Percentiles rank a stretch among this genome's conserved stretches.
Conservation (phyloP, 2,797 vertebrate species). For the Halcyon smyrnensis region DNA sequence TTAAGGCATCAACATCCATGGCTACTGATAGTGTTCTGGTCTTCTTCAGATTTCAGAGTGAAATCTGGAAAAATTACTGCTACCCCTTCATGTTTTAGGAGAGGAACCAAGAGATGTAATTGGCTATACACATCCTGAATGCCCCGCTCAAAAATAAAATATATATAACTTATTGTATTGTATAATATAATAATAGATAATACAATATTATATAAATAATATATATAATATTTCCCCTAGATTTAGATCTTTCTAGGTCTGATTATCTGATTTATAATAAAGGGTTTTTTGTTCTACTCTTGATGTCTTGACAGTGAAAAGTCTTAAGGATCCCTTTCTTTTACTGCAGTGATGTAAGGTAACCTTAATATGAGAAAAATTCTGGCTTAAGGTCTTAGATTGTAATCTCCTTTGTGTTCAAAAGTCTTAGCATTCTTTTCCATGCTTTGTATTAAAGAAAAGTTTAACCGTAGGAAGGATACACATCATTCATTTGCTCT, state of each 20-base stretch:
- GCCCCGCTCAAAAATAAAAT: neutral
- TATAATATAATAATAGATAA: neutral
- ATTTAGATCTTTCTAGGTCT: neutral
- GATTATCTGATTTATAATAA: neutral
- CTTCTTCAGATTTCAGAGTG: neutral
- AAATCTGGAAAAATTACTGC: neutral
- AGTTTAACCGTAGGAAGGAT: neutral
- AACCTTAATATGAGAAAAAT: neutral
- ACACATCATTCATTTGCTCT: neutral
- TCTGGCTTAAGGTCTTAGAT: constrained; percentile 17
- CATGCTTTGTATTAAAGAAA: constrained; percentile 18
- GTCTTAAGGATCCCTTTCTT: neutral
- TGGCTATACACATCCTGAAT: neutral
- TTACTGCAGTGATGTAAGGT: neutral
- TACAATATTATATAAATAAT: neutral
- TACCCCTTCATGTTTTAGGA: neutral
- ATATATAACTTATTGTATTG: neutral
- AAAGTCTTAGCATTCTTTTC: constrained; percentile 1
- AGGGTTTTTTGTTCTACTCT: neutral
- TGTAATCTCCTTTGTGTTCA: neutral
- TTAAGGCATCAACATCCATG: neutral
- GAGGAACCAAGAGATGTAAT: neutral
- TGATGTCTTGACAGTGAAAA: neutral
- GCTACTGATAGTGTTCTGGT: neutral
- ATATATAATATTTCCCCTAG: neutral